phyloP scores from a whole-genome alignment of 2,888 invertebrate species.

The Belgica antarctica region DNA sequence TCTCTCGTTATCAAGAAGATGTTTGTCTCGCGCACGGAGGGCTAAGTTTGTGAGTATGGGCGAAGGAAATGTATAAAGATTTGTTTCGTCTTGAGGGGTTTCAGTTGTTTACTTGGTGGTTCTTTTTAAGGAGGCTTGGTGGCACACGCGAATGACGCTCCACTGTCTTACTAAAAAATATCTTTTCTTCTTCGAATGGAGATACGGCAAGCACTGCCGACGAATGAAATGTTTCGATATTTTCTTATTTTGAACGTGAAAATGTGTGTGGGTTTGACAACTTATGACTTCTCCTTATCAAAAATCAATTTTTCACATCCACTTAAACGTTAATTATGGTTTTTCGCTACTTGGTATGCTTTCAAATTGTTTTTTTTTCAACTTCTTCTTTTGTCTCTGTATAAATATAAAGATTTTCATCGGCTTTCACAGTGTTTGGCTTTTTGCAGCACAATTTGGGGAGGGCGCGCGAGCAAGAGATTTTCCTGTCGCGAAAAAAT shows the following conservation, averaged over 20 bases:
- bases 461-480: background rate
- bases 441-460: too few relatives aligned
- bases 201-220: background rate
- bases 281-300: conserved; percentile 17
- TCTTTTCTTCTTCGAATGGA: conserved; percentile 3
- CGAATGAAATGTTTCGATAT: conserved; percentile 39
- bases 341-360: conserved; percentile 39
- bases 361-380: too few relatives aligned
- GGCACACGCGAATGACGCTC: conserved; percentile 23
- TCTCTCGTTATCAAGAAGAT: too few relatives aligned
- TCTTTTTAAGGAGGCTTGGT: conserved; percentile 22
- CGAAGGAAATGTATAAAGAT: conserved; percentile 42
- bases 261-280: background rate
- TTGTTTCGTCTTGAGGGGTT: conserved; percentile 43
- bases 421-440: conserved; percentile 42
- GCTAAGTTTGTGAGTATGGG: background rate
- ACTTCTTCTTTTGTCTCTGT: conserved; percentile 16
- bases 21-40: too few relatives aligned
- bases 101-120: conserved; percentile 38
- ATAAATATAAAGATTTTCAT: conserved; percentile 42
- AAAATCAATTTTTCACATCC: conserved; percentile 33
- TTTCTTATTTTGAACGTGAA: conserved; percentile 7
- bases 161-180: conserved; percentile 39
- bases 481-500: conserved; percentile 33
- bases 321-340: conserved; percentile 33